These are phyloP conservation scores for Drosophila eugracilis DNA, from an alignment of 1,140 invertebrate species.

Conservation along the genomic window DNA sequence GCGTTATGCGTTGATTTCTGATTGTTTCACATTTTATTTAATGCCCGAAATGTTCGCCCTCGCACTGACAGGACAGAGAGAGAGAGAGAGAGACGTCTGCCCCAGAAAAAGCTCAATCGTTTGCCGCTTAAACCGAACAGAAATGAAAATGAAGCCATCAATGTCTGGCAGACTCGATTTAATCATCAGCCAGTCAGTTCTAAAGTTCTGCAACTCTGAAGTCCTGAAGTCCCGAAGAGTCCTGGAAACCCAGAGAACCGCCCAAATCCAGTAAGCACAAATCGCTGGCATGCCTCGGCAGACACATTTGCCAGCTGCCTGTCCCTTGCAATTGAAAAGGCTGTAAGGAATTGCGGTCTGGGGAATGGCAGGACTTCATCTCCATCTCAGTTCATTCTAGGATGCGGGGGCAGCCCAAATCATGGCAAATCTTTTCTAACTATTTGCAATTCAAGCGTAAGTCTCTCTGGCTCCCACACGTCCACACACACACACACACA, in stretches of 20 bases:
- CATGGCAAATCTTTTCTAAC: slow-evolving; percentile 81
- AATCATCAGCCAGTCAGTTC: slow-evolving; percentile 50
- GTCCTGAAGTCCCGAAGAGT: neutral
- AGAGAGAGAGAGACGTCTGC: too few relatives aligned
- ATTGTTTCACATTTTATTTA: slow-evolving; percentile 82
- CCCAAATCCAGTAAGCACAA: slow-evolving; percentile 81
- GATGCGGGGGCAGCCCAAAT: slow-evolving; percentile 51
- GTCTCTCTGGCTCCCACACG: slow-evolving; percentile 42
- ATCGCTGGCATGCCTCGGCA: slow-evolving; percentile 66
- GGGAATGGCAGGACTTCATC: slow-evolving; percentile 15
- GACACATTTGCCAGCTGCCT: slow-evolving; percentile 41
- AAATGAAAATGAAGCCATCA: slow-evolving; percentile 51
- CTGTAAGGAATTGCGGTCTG: slow-evolving; percentile 38
- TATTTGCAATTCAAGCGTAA: slow-evolving; percentile 83
- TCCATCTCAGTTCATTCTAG: slow-evolving; percentile 42
- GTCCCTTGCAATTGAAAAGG: slow-evolving; percentile 50
- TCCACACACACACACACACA: slow-evolving; percentile 3
- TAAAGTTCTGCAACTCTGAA: too few relatives aligned
- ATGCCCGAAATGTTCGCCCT: slow-evolving; percentile 39
- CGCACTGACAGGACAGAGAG: slow-evolving; percentile 24
- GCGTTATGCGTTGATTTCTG: slow-evolving; percentile 77
- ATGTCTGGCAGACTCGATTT: slow-evolving; percentile 67
- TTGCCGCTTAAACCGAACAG: slow-evolving; percentile 27
- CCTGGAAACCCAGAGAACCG: slow-evolving; percentile 44
- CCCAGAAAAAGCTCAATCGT: slow-evolving; percentile 8